A percentile compares a stretch with the other conserved stretches of the same genome.
Evolutionary conservation across 2,888 invertebrate species (phyloP).

Genomic region (Spodoptera picta): DNA sequence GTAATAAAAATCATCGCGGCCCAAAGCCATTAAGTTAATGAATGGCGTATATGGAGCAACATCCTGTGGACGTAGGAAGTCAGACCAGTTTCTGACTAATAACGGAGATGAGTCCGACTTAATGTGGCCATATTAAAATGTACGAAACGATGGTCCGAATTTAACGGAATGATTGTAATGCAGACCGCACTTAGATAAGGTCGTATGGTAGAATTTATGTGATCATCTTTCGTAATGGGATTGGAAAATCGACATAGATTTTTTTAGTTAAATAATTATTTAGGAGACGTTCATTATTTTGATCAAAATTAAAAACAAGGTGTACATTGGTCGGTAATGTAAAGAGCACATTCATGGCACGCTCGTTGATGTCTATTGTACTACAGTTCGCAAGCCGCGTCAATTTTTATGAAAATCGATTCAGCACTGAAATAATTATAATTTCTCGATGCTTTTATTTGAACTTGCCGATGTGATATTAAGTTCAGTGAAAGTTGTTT

Average conservation of each 20-base stretch:
- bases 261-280: not conserved
- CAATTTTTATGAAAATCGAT: constrained; percentile 36
- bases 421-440: constrained; percentile 17
- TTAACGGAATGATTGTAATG: constrained; percentile 77
- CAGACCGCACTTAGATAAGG: constrained; percentile 70
- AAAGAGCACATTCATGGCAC: not conserved
- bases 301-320: no score
- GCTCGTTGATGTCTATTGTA: constrained; percentile 68
- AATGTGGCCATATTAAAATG: constrained; percentile 59
- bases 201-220: constrained; percentile 43
- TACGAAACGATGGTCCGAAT: constrained; percentile 61
- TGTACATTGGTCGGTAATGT: no score
- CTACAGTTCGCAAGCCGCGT: constrained; percentile 10
- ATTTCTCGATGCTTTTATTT: constrained; percentile 20
- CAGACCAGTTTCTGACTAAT: constrained; percentile 82
- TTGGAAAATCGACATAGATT: constrained; percentile 11
- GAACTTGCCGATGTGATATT: constrained; percentile 34
- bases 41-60: constrained; percentile 85
- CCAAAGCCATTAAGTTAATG: constrained; percentile 80
- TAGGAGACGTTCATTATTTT: no score
- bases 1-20: constrained; percentile 76
- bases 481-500: constrained; percentile 50
- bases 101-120: constrained; percentile 77
- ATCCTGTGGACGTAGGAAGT: constrained; percentile 84
- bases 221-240: constrained; percentile 24